Conservation (phyloP, 1,140 invertebrate species). For the Lordiphosa collinella region DNA sequence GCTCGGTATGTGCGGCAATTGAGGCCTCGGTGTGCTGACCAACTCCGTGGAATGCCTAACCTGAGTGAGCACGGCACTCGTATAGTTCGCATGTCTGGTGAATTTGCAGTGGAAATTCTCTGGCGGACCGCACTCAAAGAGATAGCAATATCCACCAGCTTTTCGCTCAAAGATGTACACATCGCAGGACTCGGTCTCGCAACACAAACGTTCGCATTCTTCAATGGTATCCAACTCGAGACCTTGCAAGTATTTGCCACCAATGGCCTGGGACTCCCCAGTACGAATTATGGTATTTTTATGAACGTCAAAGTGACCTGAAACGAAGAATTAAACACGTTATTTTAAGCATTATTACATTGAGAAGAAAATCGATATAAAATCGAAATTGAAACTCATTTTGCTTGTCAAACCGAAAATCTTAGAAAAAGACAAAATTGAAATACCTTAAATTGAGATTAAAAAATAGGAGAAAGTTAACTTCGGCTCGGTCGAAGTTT, state of each 20-base stretch:
- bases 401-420: too few relatives aligned
- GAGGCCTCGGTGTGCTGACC: conserved; percentile 52
- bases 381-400: too few relatives aligned
- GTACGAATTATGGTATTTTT: conserved; percentile 94
- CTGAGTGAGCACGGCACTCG: conserved; percentile 88
- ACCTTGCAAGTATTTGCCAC: conserved; percentile 93
- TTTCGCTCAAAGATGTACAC: conserved; percentile 96
- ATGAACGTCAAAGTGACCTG: conserved; percentile 90
- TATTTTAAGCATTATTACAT: too few relatives aligned
- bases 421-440: too few relatives aligned
- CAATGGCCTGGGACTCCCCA: conserved; percentile 91
- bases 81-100: conserved; percentile 92
- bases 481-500: too few relatives aligned
- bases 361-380: too few relatives aligned
- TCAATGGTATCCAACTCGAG: conserved; percentile 88
- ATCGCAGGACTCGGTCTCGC: conserved; percentile 91
- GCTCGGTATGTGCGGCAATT: conserved; percentile 58
- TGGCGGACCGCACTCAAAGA: conserved; percentile 93
- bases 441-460: too few relatives aligned
- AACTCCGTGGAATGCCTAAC: conserved; percentile 24
- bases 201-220: conserved; percentile 92
- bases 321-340: neutral
- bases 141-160: conserved; percentile 92
- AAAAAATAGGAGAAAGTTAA: too few relatives aligned
- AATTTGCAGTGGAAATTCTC: conserved; percentile 96